phyloP scores from a whole-genome alignment of 1,140 invertebrate genomes.

The Linepithema humile region DNA sequence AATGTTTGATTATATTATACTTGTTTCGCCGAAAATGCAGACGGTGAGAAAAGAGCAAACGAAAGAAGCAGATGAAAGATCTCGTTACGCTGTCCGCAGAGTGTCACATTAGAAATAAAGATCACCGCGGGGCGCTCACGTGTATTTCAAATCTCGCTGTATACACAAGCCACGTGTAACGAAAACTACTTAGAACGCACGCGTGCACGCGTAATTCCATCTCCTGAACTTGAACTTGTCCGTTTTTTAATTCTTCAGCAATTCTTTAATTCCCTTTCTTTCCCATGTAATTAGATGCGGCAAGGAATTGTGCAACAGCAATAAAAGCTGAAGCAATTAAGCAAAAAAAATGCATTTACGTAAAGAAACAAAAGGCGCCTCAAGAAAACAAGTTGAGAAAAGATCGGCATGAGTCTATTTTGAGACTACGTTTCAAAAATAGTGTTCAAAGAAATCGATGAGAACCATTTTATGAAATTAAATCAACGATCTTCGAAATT shows the following conservation, averaged over 20 bases:
- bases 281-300: background rate
- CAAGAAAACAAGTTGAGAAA: background rate
- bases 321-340: background rate
- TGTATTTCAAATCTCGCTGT: background rate
- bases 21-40: background rate
- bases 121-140: background rate
- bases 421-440: background rate
- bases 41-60: background rate
- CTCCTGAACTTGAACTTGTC: conserved; percentile 2
- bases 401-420: background rate
- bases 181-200: background rate
- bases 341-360: background rate
- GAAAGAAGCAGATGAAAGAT: background rate
- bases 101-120: background rate
- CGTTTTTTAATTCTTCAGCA: background rate
- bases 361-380: background rate
- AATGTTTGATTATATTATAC: background rate
- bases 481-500: too few relatives aligned
- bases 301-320: background rate
- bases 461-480: too few relatives aligned
- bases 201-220: conserved; percentile 7
- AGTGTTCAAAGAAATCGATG: background rate
- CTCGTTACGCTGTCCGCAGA: background rate
- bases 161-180: background rate
- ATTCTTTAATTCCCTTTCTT: background rate